phyloP scores from a whole-genome alignment of 1,140 invertebrate species.

The Coenobita brevimanus region DNA sequence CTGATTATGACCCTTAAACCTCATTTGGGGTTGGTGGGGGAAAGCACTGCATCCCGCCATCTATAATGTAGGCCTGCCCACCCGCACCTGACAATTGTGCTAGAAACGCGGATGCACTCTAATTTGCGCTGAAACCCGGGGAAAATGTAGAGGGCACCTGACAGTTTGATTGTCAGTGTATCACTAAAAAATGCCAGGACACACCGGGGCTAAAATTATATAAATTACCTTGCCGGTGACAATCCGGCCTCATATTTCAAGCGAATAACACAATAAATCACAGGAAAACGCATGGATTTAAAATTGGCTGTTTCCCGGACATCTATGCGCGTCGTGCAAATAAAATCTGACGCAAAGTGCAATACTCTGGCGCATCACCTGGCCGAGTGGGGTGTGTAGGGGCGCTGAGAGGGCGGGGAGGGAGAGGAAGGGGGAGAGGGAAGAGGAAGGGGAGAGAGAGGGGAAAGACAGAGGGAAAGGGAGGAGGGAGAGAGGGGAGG shows the following conservation, averaged over 20 bases:
- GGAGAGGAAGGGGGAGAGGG: too few species aligned
- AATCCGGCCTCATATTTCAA: constrained; percentile 64
- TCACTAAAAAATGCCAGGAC: constrained; percentile 61
- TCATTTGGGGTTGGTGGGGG: constrained; percentile 3
- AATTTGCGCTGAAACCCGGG: constrained; percentile 56
- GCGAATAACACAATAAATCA: constrained; percentile 56
- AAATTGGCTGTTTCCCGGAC: constrained; percentile 47
- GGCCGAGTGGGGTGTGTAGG: not conserved
- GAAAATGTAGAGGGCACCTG: constrained; percentile 55
- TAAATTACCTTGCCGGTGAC: constrained; percentile 55
- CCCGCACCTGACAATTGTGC: constrained; percentile 42
- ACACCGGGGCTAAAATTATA: constrained; percentile 53
- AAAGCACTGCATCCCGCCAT: constrained; percentile 32
- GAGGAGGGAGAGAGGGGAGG: too few species aligned
- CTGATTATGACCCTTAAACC: too few species aligned
- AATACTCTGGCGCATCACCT: not conserved
- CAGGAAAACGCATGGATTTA: constrained; percentile 46
- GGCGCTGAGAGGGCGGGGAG: too few species aligned
- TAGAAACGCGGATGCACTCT: constrained; percentile 50
- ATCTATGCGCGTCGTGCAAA: constrained; percentile 33
- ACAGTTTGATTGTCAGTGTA: constrained; percentile 62
- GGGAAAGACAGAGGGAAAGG: too few species aligned
- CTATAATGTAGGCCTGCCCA: constrained; percentile 54
- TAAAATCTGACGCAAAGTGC: constrained; percentile 14
- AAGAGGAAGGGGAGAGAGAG: too few species aligned